Evolutionary conservation across 2,888 invertebrate species (phyloP).

Genomic region (Lithophane socia): DNA sequence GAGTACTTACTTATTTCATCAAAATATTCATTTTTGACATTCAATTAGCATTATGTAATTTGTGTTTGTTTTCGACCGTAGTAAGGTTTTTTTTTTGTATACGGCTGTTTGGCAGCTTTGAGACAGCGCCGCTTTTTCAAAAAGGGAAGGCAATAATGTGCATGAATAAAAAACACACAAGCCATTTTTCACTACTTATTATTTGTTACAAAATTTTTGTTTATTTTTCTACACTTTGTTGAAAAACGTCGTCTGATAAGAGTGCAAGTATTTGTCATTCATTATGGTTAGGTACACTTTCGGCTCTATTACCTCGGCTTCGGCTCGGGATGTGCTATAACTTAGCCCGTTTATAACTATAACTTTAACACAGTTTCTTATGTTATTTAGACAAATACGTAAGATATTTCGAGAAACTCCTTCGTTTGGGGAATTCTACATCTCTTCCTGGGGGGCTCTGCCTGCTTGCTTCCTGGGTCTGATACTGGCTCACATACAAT

Average conservation of each 20-base stretch:
- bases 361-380: not conserved
- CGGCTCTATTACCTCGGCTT: not conserved
- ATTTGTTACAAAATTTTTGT: no score
- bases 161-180: no score
- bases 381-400: constrained; percentile 56
- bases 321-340: not conserved
- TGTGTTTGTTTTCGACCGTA: no score
- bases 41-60: no score
- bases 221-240: not conserved
- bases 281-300: not conserved
- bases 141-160: no score
- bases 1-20: no score
- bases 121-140: no score
- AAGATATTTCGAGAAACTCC: constrained; percentile 53
- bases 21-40: no score
- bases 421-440: constrained; percentile 61
- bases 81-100: no score
- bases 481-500: constrained; percentile 57
- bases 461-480: constrained; percentile 66
- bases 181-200: no score
- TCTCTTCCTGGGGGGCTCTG: constrained; percentile 67
- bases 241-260: not conserved
- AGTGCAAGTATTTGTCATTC: not conserved
- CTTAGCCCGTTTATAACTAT: not conserved
- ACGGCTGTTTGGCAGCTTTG: no score